A percentile compares a stretch with the other conserved stretches of the same genome.
Conservation (phyloP, 2,113 vertebrate genomes). For the Carollia perspicillata region DNA sequence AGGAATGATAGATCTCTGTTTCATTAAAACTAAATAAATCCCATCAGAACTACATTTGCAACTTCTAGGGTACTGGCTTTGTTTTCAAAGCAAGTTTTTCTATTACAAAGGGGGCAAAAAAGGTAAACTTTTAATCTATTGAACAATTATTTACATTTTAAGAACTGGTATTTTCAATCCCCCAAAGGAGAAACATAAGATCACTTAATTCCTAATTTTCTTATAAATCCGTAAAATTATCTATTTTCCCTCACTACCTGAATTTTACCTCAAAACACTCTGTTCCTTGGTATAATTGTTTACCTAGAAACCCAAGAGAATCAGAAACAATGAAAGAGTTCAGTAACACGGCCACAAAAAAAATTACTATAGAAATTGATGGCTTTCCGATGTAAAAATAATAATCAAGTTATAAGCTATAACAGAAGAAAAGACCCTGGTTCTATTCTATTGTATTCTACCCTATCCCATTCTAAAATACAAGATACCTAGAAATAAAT, state of each 20-base stretch:
- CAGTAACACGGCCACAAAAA: too few relatives aligned
- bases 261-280: constrained; percentile 22
- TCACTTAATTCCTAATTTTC: background rate
- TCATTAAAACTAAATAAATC: constrained; percentile 42
- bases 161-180: background rate
- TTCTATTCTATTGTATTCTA: background rate
- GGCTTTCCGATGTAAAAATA: background rate
- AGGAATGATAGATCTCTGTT: background rate
- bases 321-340: background rate
- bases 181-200: background rate
- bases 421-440: background rate
- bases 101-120: background rate
- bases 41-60: background rate
- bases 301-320: constrained; percentile 1
- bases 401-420: background rate
- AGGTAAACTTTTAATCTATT: background rate
- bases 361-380: background rate
- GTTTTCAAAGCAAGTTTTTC: constrained; percentile 19
- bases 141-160: constrained; percentile 25
- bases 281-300: background rate
- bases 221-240: background rate
- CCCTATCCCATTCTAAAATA: background rate
- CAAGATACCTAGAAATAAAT: background rate
- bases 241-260: background rate
- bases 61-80: constrained; percentile 12